phyloP scores from a whole-genome alignment of 2,888 invertebrate species.

The Tineola bisselliella region DNA sequence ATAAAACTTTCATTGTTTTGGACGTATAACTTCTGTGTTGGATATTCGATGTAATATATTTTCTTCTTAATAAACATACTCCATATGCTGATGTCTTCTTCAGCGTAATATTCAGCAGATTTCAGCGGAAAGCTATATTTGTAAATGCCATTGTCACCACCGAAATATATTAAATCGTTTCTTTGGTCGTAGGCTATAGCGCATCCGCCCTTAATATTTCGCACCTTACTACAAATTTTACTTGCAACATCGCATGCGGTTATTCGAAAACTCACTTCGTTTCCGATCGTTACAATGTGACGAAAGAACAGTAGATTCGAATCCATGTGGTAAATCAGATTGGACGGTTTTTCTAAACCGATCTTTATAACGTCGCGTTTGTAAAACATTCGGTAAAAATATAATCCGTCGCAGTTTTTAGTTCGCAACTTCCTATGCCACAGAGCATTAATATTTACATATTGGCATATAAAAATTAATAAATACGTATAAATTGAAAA shows the following conservation, averaged over 20 bases:
- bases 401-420: slow-evolving; percentile 35
- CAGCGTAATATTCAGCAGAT: slow-evolving; percentile 43
- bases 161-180: slow-evolving; percentile 52
- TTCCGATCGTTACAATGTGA: slow-evolving; percentile 34
- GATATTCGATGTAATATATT: slow-evolving; percentile 55
- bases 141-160: slow-evolving; percentile 54
- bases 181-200: slow-evolving; percentile 46
- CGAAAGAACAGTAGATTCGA: slow-evolving; percentile 48
- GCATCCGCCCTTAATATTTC: slow-evolving; percentile 42
- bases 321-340: slow-evolving; percentile 43
- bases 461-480: not conserved
- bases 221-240: slow-evolving; percentile 28
- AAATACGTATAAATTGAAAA: not conserved
- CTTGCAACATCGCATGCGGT: slow-evolving; percentile 35
- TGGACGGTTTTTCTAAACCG: slow-evolving; percentile 38
- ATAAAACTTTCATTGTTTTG: slow-evolving; percentile 17
- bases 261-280: slow-evolving; percentile 39
- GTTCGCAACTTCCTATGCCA: too few relatives aligned
- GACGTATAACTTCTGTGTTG: slow-evolving; percentile 39
- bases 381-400: slow-evolving; percentile 42
- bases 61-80: slow-evolving; percentile 38
- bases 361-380: slow-evolving; percentile 33
- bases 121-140: slow-evolving; percentile 46
- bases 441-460: not conserved
- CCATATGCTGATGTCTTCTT: slow-evolving; percentile 51